phyloP scores from a whole-genome alignment of 1,140 invertebrate species.

The Drosophila burlai region DNA sequence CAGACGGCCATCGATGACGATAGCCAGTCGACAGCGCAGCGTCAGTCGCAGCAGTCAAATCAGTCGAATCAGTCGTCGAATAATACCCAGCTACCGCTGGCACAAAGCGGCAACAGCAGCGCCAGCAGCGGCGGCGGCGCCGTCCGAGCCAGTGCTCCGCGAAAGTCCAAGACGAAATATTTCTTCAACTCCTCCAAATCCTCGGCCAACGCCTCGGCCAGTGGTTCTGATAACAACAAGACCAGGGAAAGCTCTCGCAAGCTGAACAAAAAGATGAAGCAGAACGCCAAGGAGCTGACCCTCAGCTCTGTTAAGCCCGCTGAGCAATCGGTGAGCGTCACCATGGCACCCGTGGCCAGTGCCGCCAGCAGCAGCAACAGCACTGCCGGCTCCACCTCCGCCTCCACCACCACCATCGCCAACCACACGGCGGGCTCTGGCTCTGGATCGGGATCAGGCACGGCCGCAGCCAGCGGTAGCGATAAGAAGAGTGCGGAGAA shows the following conservation, averaged over 20 bases:
- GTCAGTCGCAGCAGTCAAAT: constrained; percentile 46
- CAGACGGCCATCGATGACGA: constrained; percentile 74
- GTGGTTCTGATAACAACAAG: constrained; percentile 76
- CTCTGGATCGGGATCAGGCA: constrained; percentile 25
- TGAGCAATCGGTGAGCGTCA: constrained; percentile 58
- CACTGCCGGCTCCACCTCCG: constrained; percentile 24
- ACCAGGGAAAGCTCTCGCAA: constrained; percentile 66
- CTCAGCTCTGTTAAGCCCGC: constrained; percentile 75
- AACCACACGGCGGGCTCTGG: constrained; percentile 31
- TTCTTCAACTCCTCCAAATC: constrained; percentile 76
- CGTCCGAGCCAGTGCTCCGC: constrained; percentile 38
- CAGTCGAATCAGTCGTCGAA: constrained; percentile 25
- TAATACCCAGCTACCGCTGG: constrained; percentile 45
- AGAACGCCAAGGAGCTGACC: constrained; percentile 79
- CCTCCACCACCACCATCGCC: constrained; percentile 23
- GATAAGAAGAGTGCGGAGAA: constrained; percentile 38
- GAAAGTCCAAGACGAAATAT: constrained; percentile 77
- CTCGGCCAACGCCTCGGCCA: constrained; percentile 77
- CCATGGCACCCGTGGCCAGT: constrained; percentile 19
- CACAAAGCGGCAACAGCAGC: constrained; percentile 73
- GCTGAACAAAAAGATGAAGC: constrained; percentile 77
- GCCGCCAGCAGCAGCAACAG: constrained; percentile 28
- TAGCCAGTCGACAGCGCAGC: constrained; percentile 30
- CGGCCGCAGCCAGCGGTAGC: constrained; percentile 17
- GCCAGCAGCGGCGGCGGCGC: constrained; percentile 71